Evolutionary conservation across 2,888 invertebrate genomes (phyloP).

Genomic region (Maniola hyperantus): DNA sequence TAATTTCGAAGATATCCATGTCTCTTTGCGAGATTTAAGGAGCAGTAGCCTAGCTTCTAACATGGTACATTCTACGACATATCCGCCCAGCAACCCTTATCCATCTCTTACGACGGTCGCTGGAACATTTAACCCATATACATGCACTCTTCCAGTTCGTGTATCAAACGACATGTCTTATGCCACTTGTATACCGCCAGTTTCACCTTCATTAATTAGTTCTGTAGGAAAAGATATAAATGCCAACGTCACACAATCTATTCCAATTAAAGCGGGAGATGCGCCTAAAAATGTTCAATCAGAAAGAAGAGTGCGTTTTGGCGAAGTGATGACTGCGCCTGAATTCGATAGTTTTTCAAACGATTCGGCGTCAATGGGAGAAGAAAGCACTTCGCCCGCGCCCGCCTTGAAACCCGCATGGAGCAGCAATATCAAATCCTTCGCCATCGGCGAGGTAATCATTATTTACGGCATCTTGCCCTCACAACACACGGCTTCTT

Average conservation of each 20-base stretch:
- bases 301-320: slow-evolving; percentile 79
- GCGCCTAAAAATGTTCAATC: slow-evolving; percentile 68
- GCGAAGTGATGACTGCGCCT: slow-evolving; percentile 71
- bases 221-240: slow-evolving; percentile 67
- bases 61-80: slow-evolving; percentile 74
- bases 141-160: slow-evolving; percentile 65
- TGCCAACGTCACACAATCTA: slow-evolving; percentile 62
- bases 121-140: slow-evolving; percentile 76
- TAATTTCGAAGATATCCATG: slow-evolving; percentile 54
- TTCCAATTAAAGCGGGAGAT: slow-evolving; percentile 56
- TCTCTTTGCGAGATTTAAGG: slow-evolving; percentile 66
- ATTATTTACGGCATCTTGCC: slow-evolving; percentile 73
- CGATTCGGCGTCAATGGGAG: slow-evolving; percentile 65
- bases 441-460: slow-evolving; percentile 82
- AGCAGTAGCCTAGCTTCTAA: slow-evolving; percentile 57
- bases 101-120: slow-evolving; percentile 77
- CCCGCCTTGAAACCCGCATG: slow-evolving; percentile 74
- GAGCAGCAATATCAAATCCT: slow-evolving; percentile 81
- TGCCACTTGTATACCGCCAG: slow-evolving; percentile 53
- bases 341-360: slow-evolving; percentile 66
- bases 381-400: slow-evolving; percentile 66
- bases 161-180: slow-evolving; percentile 54
- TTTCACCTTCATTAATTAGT: slow-evolving; percentile 56
- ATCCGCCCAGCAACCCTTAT: slow-evolving; percentile 74
- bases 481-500: slow-evolving; percentile 75